Conservation (phyloP, 1,140 invertebrate genomes). For the Battus philenor region DNA sequence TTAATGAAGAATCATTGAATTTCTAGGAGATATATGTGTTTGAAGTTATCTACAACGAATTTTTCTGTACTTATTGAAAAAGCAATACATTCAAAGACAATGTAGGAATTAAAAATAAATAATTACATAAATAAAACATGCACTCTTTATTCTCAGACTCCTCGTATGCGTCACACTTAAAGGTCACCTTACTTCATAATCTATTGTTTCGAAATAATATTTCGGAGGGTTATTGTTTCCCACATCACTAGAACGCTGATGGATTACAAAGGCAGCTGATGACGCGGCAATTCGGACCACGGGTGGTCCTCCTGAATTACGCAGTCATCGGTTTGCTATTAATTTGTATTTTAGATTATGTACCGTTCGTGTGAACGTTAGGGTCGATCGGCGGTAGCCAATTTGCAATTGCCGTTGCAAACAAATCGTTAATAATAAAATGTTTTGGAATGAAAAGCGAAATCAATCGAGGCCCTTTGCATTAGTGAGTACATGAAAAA, state of each 20-base stretch:
- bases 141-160: neutral
- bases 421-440: neutral
- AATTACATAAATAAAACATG: too few relatives aligned
- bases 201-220: constrained; percentile 5
- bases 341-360: constrained; percentile 7
- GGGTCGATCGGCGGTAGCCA: too few relatives aligned
- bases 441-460: too few relatives aligned
- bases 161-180: neutral
- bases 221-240: constrained; percentile 11
- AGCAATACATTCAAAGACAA: too few relatives aligned
- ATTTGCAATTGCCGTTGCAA: neutral
- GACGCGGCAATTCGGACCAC: constrained; percentile 7
- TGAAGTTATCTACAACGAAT: too few relatives aligned
- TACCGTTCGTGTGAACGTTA: constrained; percentile 4
- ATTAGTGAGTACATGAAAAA: too few relatives aligned
- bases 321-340: constrained; percentile 10
- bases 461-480: too few relatives aligned
- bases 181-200: neutral
- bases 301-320: constrained; percentile 13
- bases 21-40: too few relatives aligned
- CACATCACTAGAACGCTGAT: too few relatives aligned
- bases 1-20: too few relatives aligned
- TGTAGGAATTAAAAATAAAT: too few relatives aligned
- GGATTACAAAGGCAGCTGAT: constrained; percentile 1
- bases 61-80: too few relatives aligned